Conservation (phyloP, 2,113 vertebrate species). For the Melanerpes aurifrons region DNA sequence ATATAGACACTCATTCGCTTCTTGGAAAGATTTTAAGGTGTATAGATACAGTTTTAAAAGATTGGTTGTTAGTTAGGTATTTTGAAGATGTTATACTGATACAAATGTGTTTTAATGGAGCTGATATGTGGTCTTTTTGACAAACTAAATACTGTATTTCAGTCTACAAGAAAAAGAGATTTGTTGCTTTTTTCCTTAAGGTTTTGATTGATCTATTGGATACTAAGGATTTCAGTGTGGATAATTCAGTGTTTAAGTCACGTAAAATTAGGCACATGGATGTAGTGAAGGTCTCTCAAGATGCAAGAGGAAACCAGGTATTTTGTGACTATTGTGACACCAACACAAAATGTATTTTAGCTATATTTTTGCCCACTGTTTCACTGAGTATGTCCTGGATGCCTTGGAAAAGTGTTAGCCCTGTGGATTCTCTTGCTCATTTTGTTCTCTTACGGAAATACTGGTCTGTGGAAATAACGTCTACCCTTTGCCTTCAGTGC, state of each 20-base stretch:
- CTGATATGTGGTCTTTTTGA: background rate
- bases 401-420: background rate
- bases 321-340: background rate
- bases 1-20: background rate
- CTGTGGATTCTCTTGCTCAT: background rate
- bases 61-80: background rate
- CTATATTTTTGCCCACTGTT: background rate
- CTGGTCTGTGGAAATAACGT: background rate
- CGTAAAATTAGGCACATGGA: background rate
- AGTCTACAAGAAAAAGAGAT: background rate
- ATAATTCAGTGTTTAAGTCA: background rate
- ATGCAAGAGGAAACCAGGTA: background rate
- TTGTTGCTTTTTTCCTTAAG: background rate
- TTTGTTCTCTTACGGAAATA: background rate
- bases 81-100: background rate
- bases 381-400: background rate
- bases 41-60: background rate
- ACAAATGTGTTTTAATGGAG: background rate
- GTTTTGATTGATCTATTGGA: background rate
- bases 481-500: conserved; percentile 78
- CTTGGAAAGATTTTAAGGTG: background rate
- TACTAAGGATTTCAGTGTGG: background rate
- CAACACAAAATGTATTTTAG: background rate
- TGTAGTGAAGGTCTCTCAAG: background rate
- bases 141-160: background rate